phyloP scores from a whole-genome alignment of 2,888 invertebrate species.

The Melanchra persicariae region DNA sequence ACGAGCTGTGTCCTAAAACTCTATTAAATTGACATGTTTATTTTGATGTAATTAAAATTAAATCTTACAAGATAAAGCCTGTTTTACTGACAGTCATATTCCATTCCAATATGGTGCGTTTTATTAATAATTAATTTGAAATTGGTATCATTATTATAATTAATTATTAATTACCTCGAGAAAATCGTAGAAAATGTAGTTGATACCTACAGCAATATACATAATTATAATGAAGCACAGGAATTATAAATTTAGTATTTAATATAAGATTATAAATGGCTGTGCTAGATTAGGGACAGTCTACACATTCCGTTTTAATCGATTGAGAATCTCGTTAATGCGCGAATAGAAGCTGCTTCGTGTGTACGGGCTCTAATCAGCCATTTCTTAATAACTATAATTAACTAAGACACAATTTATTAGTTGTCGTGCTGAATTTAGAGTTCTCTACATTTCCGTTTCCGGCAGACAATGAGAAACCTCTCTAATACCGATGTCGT shows the following conservation, averaged over 20 bases:
- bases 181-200: constrained; percentile 12
- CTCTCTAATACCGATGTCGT: constrained; percentile 31
- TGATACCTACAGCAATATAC: not conserved
- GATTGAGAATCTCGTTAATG: constrained; percentile 27
- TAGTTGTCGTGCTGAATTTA: constrained; percentile 41
- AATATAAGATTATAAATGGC: constrained; percentile 25
- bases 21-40: not conserved
- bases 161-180: not conserved
- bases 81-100: not conserved
- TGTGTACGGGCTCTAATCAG: constrained; percentile 13
- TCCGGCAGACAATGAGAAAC: constrained; percentile 53
- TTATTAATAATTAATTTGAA: not conserved
- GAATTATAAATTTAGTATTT: constrained; percentile 24
- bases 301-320: constrained; percentile 21
- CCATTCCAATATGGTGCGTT: not conserved
- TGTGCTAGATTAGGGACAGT: constrained; percentile 21
- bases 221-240: not conserved
- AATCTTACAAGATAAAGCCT: not conserved
- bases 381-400: constrained; percentile 58
- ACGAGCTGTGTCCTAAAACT: not conserved
- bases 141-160: constrained; percentile 1
- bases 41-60: constrained; percentile 6
- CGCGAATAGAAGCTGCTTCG: constrained; percentile 19
- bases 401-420: constrained; percentile 60
- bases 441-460: constrained; percentile 60